Percentiles rank a stretch among this genome's conserved stretches.
phyloP scores from a whole-genome alignment of 2,113 vertebrate species.

The Lepus americanus region DNA sequence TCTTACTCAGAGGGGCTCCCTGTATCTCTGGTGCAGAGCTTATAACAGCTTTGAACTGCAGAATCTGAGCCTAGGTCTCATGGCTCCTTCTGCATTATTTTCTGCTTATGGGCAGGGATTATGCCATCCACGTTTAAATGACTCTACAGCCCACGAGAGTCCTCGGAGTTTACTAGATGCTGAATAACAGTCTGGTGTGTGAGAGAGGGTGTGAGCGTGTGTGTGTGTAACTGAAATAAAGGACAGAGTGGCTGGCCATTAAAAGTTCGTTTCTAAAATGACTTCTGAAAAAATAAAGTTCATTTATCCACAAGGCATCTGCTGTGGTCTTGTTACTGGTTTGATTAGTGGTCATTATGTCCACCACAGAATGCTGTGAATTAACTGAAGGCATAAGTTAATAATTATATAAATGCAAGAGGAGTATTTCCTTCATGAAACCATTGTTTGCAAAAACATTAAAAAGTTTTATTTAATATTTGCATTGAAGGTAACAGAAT shows the following conservation, averaged over 20 bases:
- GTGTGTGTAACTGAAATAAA: background rate
- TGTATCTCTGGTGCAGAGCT: background rate
- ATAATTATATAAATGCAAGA: background rate
- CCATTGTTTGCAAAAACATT: background rate
- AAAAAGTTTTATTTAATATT: background rate
- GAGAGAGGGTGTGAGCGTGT: too few species aligned
- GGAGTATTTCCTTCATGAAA: slow-evolving; percentile 3
- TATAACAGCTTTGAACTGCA: background rate
- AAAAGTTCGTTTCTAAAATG: background rate
- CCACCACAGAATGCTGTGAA: background rate
- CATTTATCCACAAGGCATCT: background rate
- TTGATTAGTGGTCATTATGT: background rate
- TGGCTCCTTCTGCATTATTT: background rate
- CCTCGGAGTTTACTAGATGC: background rate
- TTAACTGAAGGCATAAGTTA: background rate
- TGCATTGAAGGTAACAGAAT: background rate
- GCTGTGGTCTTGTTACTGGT: background rate
- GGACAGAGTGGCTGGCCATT: background rate
- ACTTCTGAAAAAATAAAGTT: background rate
- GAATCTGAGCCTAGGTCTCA: background rate
- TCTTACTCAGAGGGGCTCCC: background rate
- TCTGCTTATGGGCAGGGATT: background rate
- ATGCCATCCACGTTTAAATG: background rate
- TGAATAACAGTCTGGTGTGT: background rate
- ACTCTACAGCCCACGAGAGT: background rate